Base-by-base conservation (phyloP, 2,797 vertebrate genomes). In the Sebastes nivosus region DNA sequence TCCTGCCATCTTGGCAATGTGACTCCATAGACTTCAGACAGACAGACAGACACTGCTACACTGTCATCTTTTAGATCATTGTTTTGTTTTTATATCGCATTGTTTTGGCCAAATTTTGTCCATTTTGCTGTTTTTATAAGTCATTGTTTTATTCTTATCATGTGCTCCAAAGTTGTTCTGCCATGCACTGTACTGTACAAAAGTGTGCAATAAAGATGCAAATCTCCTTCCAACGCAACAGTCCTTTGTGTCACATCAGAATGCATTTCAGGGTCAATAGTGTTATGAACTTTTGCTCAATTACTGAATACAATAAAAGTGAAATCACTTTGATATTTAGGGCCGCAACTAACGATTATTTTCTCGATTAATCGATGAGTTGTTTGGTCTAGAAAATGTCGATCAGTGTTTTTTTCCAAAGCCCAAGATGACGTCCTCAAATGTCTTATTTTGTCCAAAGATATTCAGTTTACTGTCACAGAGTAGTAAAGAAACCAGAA, bases 201-300 rank as follows among this genome's bases (percentile, higher is more conserved):
- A 86, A 81, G 67, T 66, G 82, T 93, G 91, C 90, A 94, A 94
- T 93, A 92, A 94, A 94, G 64, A 85, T 76, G 1, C 54, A 54
- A 70, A 80, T 73, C 63, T 83, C 30, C 46, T 11, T 69, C 46
- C 12, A 46, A 14, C 5, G 0, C 65, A 72, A 3, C 27, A n/a
- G 13, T 63, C 2, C 2, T 42, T 54, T 69, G 3, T 72, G 1
- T 34, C 30, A 67, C 5, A 30, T 58, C 13, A 8, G 2, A 36
- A 18, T 65, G 4, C 30, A 32, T 34, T 52, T 50, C 11, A 18
- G 58, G 13, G n/a, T 12, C 13, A 64, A 6, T n/a, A 6, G 22
- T 59, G 14, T 60, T 24, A 29, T 8, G 0, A 65, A 42, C 13
- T 22, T 66, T 65, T 30, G 1, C 61, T 38, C 13, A 36, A 18